Evolutionary conservation across 2,113 vertebrate species (phyloP), one percentile per base, ranked within the genome.

Genomic region (Eulemur rufifrons): DNA sequence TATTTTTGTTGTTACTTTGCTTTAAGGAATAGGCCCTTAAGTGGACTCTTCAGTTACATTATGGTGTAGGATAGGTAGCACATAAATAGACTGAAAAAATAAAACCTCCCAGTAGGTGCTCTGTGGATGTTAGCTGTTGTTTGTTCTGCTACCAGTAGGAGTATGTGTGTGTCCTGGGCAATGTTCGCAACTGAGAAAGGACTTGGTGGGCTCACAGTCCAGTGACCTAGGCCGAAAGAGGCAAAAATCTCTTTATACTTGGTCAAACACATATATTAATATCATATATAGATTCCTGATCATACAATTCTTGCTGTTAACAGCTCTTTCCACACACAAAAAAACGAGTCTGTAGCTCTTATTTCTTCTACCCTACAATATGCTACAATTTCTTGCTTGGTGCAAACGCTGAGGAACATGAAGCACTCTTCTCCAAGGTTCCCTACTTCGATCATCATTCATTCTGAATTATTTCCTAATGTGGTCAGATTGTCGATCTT

Each of bases 271-370:
- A 84, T 42, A 42, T 69, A 20, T 56, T 56, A 56, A 56, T 8
- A 34, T 87, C 20, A 25, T 52, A 66, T 56, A n/a, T 15, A 52
- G 18, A 54, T 63, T 73, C 63, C 56, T 86, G 34, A 39, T 42
- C 56, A 88, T 27, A 80, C 4, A 83, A 84, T 39, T 91, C 76
- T 64, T 95, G 63, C 47, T 91, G 18, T 86, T 95, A 71, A 80
- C 29, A 73, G 52, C 21, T 80, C 39, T 59, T 74, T 59, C 64
- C 81, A 92, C 5, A 94, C 45, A 77, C 50, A 45, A 50, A 80
- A 76, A 71, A 39, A 45, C 45, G 29, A 59, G 7, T 47, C 21
- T 88, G 32, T n/a, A 86, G 25, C 29, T 91, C 77, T 82, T 61
- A 50, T 39, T 80, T 93, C 71, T 73, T 83, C 27, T 71, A 63